Evolutionary conservation across 2,888 invertebrate genomes (phyloP).

Genomic region (Sminthurinus aureus): DNA sequence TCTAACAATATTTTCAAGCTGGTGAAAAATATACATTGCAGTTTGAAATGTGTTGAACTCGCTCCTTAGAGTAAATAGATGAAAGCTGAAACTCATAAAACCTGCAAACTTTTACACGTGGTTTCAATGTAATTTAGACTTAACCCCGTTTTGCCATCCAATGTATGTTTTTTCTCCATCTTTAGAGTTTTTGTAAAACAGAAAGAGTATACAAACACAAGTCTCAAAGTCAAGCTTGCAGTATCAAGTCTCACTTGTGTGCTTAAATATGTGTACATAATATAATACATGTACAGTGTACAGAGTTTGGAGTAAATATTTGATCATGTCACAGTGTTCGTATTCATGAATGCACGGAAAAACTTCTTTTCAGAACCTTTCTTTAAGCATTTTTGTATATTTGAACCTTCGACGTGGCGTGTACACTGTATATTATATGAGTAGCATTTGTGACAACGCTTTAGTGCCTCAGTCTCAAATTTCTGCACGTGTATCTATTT

Average conservation of each 20-base stretch:
- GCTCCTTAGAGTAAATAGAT: conserved; percentile 19
- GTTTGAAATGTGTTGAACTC: conserved; percentile 16
- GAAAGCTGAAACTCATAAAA: conserved; percentile 21
- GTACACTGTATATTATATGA: background rate
- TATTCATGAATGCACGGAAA: too few relatives aligned
- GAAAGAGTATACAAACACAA: background rate
- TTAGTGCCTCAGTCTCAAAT: conserved; percentile 12
- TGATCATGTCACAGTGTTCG: too few relatives aligned
- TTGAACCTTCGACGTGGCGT: too few relatives aligned
- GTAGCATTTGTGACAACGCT: background rate
- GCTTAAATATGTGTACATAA: too few relatives aligned
- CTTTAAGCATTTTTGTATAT: too few relatives aligned
- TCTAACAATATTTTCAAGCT: too few relatives aligned
- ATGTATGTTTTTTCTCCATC: conserved; percentile 1
- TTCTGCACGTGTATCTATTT: conserved; percentile 32
- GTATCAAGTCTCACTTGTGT: background rate
- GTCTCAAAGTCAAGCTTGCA: too few relatives aligned
- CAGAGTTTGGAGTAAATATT: too few relatives aligned
- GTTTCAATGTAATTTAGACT: conserved; percentile 14
- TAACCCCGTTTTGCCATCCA: conserved; percentile 14
- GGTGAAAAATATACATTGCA: too few relatives aligned
- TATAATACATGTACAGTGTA: too few relatives aligned
- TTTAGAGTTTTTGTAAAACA: background rate
- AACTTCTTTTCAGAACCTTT: too few relatives aligned
- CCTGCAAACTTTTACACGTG: conserved; percentile 13